Conservation (phyloP, 2,888 invertebrate species). For the Orchestes rusci region DNA sequence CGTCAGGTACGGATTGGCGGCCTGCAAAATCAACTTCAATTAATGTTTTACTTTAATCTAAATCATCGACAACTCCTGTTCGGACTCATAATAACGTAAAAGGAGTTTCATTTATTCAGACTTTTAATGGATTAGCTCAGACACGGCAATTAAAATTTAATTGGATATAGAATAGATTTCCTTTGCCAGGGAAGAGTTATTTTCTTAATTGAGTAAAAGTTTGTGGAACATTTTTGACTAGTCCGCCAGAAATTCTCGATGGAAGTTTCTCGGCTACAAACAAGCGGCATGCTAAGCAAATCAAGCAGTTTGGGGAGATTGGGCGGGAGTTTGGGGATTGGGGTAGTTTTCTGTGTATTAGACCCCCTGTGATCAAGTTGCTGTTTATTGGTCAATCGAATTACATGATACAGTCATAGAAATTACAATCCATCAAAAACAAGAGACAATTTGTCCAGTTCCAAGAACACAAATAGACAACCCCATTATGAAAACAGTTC, state of each 20-base stretch:
- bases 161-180: conserved; percentile 15
- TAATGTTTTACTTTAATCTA: conserved; percentile 7
- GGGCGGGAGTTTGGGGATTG: conserved; percentile 3
- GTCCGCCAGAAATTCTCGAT: too few relatives aligned
- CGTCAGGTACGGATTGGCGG: conserved; percentile 87
- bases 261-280: background rate
- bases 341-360: background rate
- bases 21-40: conserved; percentile 49
- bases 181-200: too few relatives aligned
- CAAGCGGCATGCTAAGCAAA: conserved; percentile 15
- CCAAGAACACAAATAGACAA: too few relatives aligned
- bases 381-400: too few relatives aligned
- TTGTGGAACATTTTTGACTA: too few relatives aligned
- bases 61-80: conserved; percentile 11
- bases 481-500: too few relatives aligned
- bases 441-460: too few relatives aligned
- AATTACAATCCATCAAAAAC: too few relatives aligned
- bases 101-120: conserved; percentile 15
- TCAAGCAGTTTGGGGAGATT: conserved; percentile 3
- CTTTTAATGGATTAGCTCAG: conserved; percentile 18
- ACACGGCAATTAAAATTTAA: conserved; percentile 17
- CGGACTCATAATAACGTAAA: too few relatives aligned
- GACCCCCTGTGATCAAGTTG: too few relatives aligned
- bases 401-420: too few relatives aligned
- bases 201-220: background rate